phyloP scores from a whole-genome alignment of 2,113 vertebrate genomes.

The Malaclemys terrapin region DNA sequence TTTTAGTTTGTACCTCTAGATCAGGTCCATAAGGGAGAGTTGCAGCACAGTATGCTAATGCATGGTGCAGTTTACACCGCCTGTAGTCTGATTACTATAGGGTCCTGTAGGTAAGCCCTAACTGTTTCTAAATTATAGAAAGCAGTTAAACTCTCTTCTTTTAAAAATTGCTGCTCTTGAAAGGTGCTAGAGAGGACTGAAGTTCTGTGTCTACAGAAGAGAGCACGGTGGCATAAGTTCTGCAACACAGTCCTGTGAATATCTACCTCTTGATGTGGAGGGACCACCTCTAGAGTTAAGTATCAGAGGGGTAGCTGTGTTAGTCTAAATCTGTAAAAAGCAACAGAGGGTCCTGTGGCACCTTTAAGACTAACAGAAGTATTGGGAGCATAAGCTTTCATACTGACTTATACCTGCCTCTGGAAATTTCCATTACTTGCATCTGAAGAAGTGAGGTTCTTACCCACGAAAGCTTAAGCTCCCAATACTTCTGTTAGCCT shows the following conservation, averaged over 20 bases:
- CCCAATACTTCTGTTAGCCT: too few species aligned
- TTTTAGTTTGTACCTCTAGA: not conserved
- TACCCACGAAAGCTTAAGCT: too few species aligned
- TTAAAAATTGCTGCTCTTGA: not conserved
- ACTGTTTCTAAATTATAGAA: too few species aligned
- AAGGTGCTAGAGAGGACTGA: not conserved
- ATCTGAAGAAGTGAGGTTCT: too few species aligned
- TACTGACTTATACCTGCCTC: too few species aligned
- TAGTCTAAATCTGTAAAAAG: too few species aligned
- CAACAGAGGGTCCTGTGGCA: too few species aligned
- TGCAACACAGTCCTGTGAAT: not conserved
- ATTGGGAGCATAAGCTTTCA: too few species aligned
- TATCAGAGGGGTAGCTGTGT: too few species aligned
- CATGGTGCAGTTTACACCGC: not conserved
- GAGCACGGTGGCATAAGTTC: not conserved
- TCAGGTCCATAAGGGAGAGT: not conserved
- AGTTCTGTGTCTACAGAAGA: not conserved
- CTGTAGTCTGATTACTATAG: not conserved
- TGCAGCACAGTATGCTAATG: not conserved
- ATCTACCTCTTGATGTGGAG: not conserved
- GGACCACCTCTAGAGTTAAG: not conserved
- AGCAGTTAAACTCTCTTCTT: not conserved
- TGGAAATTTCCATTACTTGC: too few species aligned
- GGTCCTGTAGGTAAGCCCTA: not conserved
- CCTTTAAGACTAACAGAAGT: too few species aligned